Base-by-base conservation (phyloP, 2,888 invertebrate genomes). In the Eupsilia transversa region DNA sequence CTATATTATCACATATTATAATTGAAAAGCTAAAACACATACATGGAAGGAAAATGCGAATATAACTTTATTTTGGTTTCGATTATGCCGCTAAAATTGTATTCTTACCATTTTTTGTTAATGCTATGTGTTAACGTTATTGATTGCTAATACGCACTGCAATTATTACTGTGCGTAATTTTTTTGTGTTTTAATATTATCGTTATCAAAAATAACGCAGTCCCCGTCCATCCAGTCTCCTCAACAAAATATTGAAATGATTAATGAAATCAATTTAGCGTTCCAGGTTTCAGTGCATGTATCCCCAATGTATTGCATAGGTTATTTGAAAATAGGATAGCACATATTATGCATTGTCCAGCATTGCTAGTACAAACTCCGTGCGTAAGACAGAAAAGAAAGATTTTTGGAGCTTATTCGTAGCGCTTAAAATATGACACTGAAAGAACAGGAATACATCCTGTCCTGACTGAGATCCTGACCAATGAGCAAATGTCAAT, bases 211-310 rank as follows among this genome's bases (percentile, higher is more conserved):
- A 52, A 20, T 33, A 52, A 20, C 27, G n/a, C 49, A 57, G 12
- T 49, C 20, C 23, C 6, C 17, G 9, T 43, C 14, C 43, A 43
- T 43, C 14, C 43, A 43, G 20, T 27, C 35, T 30, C 10, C 14
- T 17, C 41, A 20, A 80, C 5, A 64, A 38, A 64, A 38, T 64
- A 74, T 23, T 77, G 35, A 52, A 77, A 74, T n/a, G n/a, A n/a
- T n/a, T n/a, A n/a, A n/a, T 74, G 33, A 63, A 77, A 80, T 77
- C 75, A 80, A 77, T 80, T 64, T 35, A 0, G 9, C 57, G 64
- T 77, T 77, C 75, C 75, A 80, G 56, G 75, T 74, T 74, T 43
- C 63, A 64, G 30, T 49, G 17, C 23, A 14, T 27, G 0, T 6
- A 23, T 0, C 23, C 20, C 1, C 1, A 0, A 14, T 23, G 1